phyloP scores from a whole-genome alignment of 2,888 invertebrate species.

The Pantelozetes paolii region DNA sequence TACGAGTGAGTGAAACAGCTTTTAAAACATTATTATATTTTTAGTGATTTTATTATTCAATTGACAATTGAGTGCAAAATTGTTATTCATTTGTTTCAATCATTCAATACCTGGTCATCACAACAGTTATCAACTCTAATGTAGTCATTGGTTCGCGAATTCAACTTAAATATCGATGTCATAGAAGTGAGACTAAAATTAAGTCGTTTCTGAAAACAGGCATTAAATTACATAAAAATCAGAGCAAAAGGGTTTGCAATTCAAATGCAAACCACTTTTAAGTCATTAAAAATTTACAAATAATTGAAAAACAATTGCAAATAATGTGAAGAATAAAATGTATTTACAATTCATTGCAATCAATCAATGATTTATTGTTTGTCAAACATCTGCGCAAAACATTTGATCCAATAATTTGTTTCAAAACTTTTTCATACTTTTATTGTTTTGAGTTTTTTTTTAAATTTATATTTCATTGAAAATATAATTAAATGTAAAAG shows the following conservation, averaged over 20 bases:
- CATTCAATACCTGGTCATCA: slow-evolving; percentile 22
- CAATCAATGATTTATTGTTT: background rate
- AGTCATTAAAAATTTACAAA: background rate
- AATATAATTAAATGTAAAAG: background rate
- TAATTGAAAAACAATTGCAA: background rate
- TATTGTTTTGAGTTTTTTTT: no score
- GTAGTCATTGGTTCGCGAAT: slow-evolving; percentile 17
- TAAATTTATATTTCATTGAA: no score
- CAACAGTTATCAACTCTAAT: slow-evolving; percentile 23
- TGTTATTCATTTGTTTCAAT: no score
- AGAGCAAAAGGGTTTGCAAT: background rate
- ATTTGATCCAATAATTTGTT: background rate
- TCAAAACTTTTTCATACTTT: no score
- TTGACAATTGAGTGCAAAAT: background rate
- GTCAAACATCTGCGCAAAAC: background rate
- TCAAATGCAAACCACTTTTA: no score
- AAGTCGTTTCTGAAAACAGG: slow-evolving; percentile 21
- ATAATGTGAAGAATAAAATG: no score
- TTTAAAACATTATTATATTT: no score
- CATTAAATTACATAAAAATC: background rate
- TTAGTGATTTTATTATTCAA: background rate
- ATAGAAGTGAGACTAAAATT: background rate
- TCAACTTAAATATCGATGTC: slow-evolving; percentile 7
- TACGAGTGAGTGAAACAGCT: no score
- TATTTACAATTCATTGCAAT: no score